A percentile compares a stretch with the other conserved stretches of the same genome.
Conservation (phyloP, 2,888 invertebrate genomes). For the Limnephilus auricula region DNA sequence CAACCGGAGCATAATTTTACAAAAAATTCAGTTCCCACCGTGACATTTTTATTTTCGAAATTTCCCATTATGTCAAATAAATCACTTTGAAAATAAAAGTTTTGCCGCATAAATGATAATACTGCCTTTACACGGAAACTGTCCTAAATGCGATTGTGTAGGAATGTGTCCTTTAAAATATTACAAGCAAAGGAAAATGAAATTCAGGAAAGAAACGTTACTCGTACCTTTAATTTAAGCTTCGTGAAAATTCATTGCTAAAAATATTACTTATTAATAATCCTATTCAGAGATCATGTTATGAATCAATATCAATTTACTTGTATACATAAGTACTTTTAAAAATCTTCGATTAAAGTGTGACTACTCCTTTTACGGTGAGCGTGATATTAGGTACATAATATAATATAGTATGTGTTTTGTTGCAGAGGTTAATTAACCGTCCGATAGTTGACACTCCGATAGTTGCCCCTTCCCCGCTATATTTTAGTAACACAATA, state of each 20-base stretch:
- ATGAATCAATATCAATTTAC: not conserved
- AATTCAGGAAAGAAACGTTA: not conserved
- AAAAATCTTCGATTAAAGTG: not conserved
- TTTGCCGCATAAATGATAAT: constrained; percentile 47
- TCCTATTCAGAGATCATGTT: not conserved
- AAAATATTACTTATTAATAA: not conserved
- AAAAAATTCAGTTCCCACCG: constrained; percentile 24
- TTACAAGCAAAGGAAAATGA: constrained; percentile 27
- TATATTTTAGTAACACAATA: too few relatives aligned
- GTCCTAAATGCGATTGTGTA: constrained; percentile 41
- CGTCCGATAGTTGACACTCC: too few relatives aligned
- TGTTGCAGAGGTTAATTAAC: too few relatives aligned
- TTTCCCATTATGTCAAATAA: constrained; percentile 48
- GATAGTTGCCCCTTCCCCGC: too few relatives aligned
- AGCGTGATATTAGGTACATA: too few relatives aligned
- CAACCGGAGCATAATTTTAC: constrained; percentile 24
- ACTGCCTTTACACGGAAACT: constrained; percentile 39
- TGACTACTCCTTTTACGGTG: too few relatives aligned
- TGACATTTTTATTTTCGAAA: constrained; percentile 35
- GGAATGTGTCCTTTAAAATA: constrained; percentile 44
- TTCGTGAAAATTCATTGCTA: not conserved
- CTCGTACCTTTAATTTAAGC: not conserved
- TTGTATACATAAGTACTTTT: not conserved
- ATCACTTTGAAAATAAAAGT: constrained; percentile 44
- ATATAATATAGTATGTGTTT: too few relatives aligned